Evolutionary conservation across 2,888 invertebrate species (phyloP).

Genomic region (Phytoseiulus persimilis): DNA sequence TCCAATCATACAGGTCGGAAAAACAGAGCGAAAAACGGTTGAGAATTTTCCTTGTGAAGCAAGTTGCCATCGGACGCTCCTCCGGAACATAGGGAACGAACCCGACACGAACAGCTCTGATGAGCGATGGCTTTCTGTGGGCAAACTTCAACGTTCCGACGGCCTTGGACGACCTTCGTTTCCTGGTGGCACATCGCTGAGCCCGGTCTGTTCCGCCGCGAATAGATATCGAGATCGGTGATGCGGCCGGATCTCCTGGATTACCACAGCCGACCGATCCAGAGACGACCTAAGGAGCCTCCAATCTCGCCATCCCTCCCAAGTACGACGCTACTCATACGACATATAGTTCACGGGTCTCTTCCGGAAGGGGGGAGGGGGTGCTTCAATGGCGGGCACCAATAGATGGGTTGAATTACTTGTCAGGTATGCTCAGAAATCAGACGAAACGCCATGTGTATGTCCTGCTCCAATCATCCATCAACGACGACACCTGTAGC

Average conservation of each 20-base stretch:
- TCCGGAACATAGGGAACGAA: background rate
- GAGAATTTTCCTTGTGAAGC: background rate
- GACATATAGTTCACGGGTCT: no score
- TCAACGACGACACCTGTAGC: background rate
- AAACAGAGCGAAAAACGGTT: background rate
- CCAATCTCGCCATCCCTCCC: no score
- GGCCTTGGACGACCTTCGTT: background rate
- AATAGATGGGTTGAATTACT: no score
- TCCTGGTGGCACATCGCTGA: background rate
- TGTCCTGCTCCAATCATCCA: no score
- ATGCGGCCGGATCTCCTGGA: background rate
- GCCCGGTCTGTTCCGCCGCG: background rate
- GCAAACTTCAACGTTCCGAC: background rate
- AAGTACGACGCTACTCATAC: no score
- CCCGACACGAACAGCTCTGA: background rate
- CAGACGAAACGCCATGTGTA: no score
- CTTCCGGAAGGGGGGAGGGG: no score
- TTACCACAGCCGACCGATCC: background rate
- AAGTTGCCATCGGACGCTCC: background rate
- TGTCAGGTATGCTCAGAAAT: no score
- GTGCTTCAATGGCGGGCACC: no score
- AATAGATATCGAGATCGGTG: background rate
- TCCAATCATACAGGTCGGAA: background rate
- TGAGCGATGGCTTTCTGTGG: background rate
- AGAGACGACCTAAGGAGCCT: no score